Base-by-base conservation (phyloP, 2,797 vertebrate genomes). In the Anableps anableps region DNA sequence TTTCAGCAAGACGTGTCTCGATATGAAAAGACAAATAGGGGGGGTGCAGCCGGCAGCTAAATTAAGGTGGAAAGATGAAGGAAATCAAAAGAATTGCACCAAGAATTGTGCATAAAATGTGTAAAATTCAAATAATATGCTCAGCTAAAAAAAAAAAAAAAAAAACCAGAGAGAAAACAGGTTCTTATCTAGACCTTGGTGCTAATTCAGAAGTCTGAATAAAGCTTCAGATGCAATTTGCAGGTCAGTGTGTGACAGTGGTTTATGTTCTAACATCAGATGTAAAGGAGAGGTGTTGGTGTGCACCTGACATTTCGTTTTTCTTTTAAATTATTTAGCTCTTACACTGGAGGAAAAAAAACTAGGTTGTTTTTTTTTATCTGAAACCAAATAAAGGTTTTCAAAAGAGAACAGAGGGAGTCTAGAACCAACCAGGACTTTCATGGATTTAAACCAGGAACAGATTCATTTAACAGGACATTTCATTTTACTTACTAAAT, bases 21-120 rank as follows among this genome's bases (percentile, higher is more conserved):
- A 74, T 58, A 62, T 41, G 77, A 68, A 81, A 72, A 78, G 74
- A 83, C 77, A 89, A 86, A 85, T 64, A 73, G 45, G 17, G 48
- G 13, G 38, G 2, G 70, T 66, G 64, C 41, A 72, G 19, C 36
- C 0, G 41, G 4, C n/a, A 77, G 55, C 43, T 81, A 72, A 81
- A 82, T 41, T 45, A 58, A 79, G 76, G 77, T 41, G 73, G 55
- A 83, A 31, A 41, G 72, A 80, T 68, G 19, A 72, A 0, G 58
- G 13, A 45, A 70, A 74, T 55, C 21, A 16, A 80, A 64, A 19
- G 2, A 74, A 31, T 47, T 62, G 74, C 80, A 21, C 45, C 7
- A 72, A 68, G 38, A 51, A 48, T 66, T 58, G 60, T n/a, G 43
- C 34, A 48, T 34, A 85, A 75, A 43, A 17, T n/a, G 7, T 66